phyloP scores from a whole-genome alignment of 2,113 vertebrate genomes.

The Nycticebus coucang region DNA sequence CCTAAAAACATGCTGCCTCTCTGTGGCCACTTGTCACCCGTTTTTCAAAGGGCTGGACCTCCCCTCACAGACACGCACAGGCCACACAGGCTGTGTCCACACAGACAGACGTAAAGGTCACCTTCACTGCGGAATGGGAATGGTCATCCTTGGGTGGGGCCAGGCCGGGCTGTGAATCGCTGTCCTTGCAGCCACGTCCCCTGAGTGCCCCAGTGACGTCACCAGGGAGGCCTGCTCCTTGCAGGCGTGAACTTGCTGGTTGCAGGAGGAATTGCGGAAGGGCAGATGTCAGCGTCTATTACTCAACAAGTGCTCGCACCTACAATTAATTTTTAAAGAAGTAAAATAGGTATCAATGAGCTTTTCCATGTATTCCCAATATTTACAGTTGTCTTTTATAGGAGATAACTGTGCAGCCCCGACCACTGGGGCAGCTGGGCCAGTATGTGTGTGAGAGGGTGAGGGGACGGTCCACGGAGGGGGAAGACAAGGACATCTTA shows the following conservation, averaged over 20 bases:
- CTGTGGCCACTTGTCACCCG: background rate
- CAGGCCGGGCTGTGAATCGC: background rate
- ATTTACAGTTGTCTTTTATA: background rate
- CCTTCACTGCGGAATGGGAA: background rate
- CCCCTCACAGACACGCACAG: background rate
- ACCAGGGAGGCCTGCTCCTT: background rate
- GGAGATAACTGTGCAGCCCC: background rate
- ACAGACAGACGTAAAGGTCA: background rate
- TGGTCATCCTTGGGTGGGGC: background rate
- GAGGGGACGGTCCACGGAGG: background rate
- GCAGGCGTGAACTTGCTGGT: too few species aligned
- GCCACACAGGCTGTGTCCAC: background rate
- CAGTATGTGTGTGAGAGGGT: accelerated
- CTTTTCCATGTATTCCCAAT: background rate
- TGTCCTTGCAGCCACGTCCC: too few species aligned
- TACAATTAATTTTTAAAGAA: conserved; percentile 7
- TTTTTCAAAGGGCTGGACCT: background rate
- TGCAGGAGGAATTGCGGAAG: background rate
- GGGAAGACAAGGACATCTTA: background rate
- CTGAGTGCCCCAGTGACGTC: background rate
- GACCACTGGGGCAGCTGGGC: accelerated
- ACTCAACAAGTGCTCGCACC: background rate
- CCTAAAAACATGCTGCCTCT: background rate
- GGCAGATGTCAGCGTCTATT: background rate
- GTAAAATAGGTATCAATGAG: background rate